Percentiles rank a stretch among this genome's conserved stretches.
These are phyloP conservation scores for Pandemis cinnamomeana DNA, from an alignment of 2,888 invertebrate genomes.

Conservation along the genomic window DNA sequence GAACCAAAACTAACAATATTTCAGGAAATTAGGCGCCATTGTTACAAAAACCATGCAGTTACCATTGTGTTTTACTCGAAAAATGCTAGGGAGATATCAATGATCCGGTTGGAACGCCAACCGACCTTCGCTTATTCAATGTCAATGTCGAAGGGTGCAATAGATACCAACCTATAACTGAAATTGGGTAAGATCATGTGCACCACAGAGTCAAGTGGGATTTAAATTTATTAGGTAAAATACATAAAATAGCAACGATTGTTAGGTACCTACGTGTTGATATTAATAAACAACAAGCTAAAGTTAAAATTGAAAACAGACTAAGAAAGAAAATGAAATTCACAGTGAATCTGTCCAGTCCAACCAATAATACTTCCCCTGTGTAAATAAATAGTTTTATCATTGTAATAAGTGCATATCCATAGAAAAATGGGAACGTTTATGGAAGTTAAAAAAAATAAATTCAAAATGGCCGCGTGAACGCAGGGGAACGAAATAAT, in stretches of 20 bases:
- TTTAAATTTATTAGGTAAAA: not conserved
- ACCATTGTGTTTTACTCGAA: not conserved
- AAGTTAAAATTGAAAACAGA: not conserved
- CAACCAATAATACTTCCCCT: slow-evolving; percentile 17
- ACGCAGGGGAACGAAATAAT: slow-evolving; percentile 75
- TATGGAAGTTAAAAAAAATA: slow-evolving; percentile 54
- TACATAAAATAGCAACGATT: no score
- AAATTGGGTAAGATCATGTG: not conserved
- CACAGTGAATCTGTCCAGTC: not conserved
- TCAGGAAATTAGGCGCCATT: not conserved
- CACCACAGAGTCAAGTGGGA: no score
- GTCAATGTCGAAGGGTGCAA: slow-evolving; percentile 19
- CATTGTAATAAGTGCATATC: slow-evolving; percentile 39
- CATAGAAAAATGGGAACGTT: slow-evolving; percentile 49
- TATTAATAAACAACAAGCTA: not conserved
- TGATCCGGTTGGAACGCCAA: not conserved
- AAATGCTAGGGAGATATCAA: not conserved
- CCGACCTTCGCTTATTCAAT: slow-evolving; percentile 18
- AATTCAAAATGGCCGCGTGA: slow-evolving; percentile 75
- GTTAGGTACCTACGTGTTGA: not conserved
- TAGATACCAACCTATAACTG: not conserved
- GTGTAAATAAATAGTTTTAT: slow-evolving; percentile 26
- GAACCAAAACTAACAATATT: no score
- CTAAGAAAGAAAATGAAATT: not conserved
- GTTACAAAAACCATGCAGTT: not conserved